Percentiles rank a stretch among this genome's conserved stretches.
These are phyloP conservation scores for Pantherophis alleghaniensis DNA, from an alignment of 2,797 vertebrate genomes.

Conservation along the genomic window DNA sequence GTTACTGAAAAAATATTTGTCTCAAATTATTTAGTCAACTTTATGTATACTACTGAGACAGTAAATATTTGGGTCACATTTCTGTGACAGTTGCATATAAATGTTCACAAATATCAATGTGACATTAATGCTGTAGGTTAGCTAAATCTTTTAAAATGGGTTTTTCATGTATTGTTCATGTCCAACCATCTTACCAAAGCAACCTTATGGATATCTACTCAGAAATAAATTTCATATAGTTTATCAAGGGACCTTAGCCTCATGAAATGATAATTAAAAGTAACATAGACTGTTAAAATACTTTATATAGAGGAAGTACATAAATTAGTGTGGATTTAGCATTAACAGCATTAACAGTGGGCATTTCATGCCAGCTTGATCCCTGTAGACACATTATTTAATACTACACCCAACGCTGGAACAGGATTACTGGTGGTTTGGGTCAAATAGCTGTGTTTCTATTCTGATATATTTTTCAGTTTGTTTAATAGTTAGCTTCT, in stretches of 20 bases:
- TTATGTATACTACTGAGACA: background rate
- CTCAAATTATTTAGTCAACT: background rate
- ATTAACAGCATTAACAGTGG: background rate
- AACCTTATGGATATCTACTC: background rate
- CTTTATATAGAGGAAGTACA: background rate
- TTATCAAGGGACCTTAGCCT: background rate
- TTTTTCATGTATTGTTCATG: background rate
- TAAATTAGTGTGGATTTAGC: background rate
- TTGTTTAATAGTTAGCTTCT: constrained; percentile 4
- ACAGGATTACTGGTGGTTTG: background rate
- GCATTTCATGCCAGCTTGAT: background rate
- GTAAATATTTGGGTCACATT: background rate
- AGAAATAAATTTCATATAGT: background rate
- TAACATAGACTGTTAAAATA: background rate
- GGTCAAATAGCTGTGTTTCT: background rate
- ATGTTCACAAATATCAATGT: background rate
- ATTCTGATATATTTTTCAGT: background rate
- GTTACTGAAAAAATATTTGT: background rate
- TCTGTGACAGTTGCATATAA: background rate
- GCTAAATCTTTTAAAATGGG: background rate
- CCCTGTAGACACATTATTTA: background rate
- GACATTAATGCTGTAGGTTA: background rate
- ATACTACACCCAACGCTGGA: background rate
- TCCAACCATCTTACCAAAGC: background rate
- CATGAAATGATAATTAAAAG: background rate